Percentiles rank a stretch among this genome's conserved stretches.
Conservation (phyloP, 2,888 invertebrate species). For the Dioctria linearis region DNA sequence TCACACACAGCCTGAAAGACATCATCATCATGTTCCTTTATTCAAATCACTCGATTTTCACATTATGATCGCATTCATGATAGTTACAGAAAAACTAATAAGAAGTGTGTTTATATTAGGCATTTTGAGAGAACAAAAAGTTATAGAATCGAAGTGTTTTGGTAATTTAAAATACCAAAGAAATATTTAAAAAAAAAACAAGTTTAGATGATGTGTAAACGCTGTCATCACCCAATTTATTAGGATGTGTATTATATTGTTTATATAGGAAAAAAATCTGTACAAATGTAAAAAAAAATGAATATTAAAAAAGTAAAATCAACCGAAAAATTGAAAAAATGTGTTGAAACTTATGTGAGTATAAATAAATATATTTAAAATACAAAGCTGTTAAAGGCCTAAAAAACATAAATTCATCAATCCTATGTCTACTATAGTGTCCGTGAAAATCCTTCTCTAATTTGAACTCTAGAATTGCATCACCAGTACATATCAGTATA, state of each 20-base stretch:
- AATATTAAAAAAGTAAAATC: constrained; percentile 28
- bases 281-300: constrained; percentile 52
- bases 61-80: neutral
- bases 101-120: constrained; percentile 28
- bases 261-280: constrained; percentile 37
- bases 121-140: constrained; percentile 23
- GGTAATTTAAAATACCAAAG: neutral
- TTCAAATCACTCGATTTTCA: neutral
- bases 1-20: neutral
- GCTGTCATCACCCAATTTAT: constrained; percentile 22
- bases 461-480: too few relatives aligned
- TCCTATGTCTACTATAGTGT: too few relatives aligned
- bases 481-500: too few relatives aligned
- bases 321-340: constrained; percentile 46
- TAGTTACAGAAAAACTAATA: neutral
- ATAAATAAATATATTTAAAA: constrained; percentile 44
- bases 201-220: neutral
- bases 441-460: too few relatives aligned
- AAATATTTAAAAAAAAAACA: neutral
- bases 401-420: too few relatives aligned
- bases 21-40: neutral
- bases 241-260: constrained; percentile 46
- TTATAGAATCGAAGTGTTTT: constrained; percentile 17
- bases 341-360: constrained; percentile 50
- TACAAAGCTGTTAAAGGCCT: neutral